Base-by-base conservation (phyloP, 2,797 vertebrate species). In the Muraenolepis orangiensis region DNA sequence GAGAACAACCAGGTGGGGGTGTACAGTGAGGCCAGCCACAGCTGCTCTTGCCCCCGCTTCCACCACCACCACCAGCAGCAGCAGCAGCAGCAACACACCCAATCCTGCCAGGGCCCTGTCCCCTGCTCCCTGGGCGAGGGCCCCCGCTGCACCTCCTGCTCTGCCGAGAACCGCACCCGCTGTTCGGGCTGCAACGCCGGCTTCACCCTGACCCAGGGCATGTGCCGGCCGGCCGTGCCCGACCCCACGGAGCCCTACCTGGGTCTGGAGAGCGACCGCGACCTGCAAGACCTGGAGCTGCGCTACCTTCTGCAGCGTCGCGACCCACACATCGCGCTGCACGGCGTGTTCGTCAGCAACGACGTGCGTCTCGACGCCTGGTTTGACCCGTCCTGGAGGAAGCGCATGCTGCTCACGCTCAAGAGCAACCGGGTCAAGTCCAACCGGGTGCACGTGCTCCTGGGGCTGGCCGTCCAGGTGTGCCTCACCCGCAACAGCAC, bases 381-480 rank as follows among this genome's bases (percentile, higher is more conserved):
- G 97, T 99, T 99, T 0, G 96, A 98, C 79, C 97, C 97, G 0
- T 96, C 96, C 1, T 98, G 96, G 97, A 92, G 97, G 40, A 98
- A 99, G 79, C 77, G 97, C 23, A 98, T 98, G 97, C 94, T 99
- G 4, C 94, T 99, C 51, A 98, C 97, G 0, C 91, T 99, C 7
- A 99, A 99, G 89, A 99, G 97, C 79, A 99, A 98, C 93, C 96
- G 98, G 68, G 95, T 97, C 83, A 98, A 97, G 89, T 96, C 97
- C 16, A 97, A 94, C 77, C 93, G 96, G 1, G 95, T 99, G 28
- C 97, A 99, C 7, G 94, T 99, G 95, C 95, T 98, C 40, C 89
- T 99, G 23, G 97, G 96, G 3, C 91, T 98, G 26, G 92, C 95
- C 0, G 85, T 97, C 5, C 97, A 98, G 81, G 96, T 99, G 78